A percentile compares a stretch with the other conserved stretches of the same genome.
Evolutionary conservation across 2,797 vertebrate species (phyloP).

Genomic region (Phalanger gymnotis): DNA sequence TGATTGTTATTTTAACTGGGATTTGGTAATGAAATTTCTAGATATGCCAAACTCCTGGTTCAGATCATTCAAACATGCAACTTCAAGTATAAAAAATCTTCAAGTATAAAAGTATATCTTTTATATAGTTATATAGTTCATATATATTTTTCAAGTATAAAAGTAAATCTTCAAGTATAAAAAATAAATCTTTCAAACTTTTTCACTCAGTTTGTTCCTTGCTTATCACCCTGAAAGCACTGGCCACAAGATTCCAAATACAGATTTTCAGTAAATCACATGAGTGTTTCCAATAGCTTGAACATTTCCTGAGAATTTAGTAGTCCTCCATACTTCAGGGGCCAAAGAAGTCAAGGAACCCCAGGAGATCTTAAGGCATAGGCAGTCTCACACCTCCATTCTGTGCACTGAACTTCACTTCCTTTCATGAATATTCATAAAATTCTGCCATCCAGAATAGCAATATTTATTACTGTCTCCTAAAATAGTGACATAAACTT

Average conservation of each 20-base stretch:
- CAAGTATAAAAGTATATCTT: too few relatives aligned
- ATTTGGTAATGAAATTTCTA: neutral
- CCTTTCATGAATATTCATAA: neutral
- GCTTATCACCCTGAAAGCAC: neutral
- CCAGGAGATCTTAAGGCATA: neutral
- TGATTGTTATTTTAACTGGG: constrained; percentile 1
- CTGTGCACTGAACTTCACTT: neutral
- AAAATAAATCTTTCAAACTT: constrained; percentile 21
- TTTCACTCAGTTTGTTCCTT: constrained; percentile 2
- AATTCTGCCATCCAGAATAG: constrained; percentile 25
- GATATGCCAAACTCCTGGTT: constrained; percentile 13
- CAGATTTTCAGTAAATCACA: neutral
- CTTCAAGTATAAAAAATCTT: neutral
- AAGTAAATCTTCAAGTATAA: neutral
- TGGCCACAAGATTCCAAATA: neutral
- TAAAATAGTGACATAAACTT: constrained; percentile 20
- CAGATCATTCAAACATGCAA: neutral
- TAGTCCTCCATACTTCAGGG: neutral
- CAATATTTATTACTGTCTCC: constrained; percentile 3
- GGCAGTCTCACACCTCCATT: neutral
- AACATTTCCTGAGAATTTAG: neutral
- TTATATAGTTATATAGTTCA: too few relatives aligned
- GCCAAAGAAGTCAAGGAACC: neutral
- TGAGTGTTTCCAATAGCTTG: constrained; percentile 14
- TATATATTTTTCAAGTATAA: too few relatives aligned